Evolutionary conservation across 2,888 invertebrate genomes (phyloP).

Genomic region (Onthophagus sagittarius): DNA sequence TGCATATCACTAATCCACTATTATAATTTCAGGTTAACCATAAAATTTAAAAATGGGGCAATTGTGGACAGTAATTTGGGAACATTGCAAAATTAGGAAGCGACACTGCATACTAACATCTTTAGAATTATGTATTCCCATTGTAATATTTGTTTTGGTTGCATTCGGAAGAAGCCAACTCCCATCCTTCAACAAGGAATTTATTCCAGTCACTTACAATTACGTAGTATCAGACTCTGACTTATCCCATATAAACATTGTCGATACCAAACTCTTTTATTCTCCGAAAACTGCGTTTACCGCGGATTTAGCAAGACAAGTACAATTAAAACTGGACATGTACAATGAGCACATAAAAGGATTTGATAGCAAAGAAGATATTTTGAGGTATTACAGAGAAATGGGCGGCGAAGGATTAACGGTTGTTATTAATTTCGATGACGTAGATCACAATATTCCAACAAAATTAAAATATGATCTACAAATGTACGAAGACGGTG

Average conservation of each 20-base stretch:
- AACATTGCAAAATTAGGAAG: slow-evolving; percentile 41
- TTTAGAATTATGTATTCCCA: slow-evolving; percentile 40
- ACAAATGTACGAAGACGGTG: slow-evolving; percentile 34
- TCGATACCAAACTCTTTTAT: slow-evolving; percentile 33
- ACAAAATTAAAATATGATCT: slow-evolving; percentile 38
- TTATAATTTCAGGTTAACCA: no score
- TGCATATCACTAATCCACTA: no score
- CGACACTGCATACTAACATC: slow-evolving; percentile 41
- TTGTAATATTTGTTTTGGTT: slow-evolving; percentile 41
- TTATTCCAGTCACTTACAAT: slow-evolving; percentile 35
- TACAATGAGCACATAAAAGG: slow-evolving; percentile 36
- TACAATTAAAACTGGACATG: slow-evolving; percentile 37
- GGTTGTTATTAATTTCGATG: slow-evolving; percentile 38
- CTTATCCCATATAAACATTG: slow-evolving; percentile 30
- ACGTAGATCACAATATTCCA: slow-evolving; percentile 24
- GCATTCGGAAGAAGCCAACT: slow-evolving; percentile 43
- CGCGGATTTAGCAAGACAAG: slow-evolving; percentile 36
- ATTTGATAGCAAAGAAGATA: slow-evolving; percentile 34
- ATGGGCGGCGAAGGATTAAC: slow-evolving; percentile 27
- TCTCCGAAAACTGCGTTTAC: slow-evolving; percentile 39
- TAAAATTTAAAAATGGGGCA: not conserved
- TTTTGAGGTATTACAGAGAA: slow-evolving; percentile 35
- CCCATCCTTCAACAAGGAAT: slow-evolving; percentile 37
- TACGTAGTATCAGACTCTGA: slow-evolving; percentile 19
- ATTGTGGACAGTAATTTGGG: slow-evolving; percentile 35